phyloP scores from a whole-genome alignment of 2,797 vertebrate species.

The Girardinus metallicus region DNA sequence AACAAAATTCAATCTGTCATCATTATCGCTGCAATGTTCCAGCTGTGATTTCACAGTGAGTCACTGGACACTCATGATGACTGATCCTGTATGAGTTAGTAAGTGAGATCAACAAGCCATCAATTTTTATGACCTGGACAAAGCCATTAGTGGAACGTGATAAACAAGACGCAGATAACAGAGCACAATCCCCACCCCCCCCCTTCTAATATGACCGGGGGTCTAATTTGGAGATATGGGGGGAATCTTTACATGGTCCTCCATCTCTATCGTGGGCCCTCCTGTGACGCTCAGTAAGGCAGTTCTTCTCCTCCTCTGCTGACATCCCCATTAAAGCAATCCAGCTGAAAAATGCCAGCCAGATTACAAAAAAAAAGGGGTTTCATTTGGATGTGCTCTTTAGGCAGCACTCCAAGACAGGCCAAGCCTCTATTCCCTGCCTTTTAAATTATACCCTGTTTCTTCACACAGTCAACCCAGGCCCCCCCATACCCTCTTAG shows the following conservation, averaged over 20 bases:
- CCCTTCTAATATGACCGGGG: constrained; percentile 70
- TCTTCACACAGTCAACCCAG: constrained; percentile 69
- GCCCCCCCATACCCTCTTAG: constrained; percentile 15
- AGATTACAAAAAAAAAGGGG: constrained; percentile 70
- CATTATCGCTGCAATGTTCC: constrained; percentile 37
- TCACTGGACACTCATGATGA: constrained; percentile 53
- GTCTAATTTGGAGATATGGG: constrained; percentile 77
- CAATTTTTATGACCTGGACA: constrained; percentile 50
- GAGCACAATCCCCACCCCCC: constrained; percentile 57
- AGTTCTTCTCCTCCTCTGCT: constrained; percentile 61
- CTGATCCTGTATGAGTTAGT: constrained; percentile 57
- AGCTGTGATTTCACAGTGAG: constrained; percentile 48
- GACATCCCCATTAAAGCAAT: constrained; percentile 81
- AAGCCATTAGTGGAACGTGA: constrained; percentile 71
- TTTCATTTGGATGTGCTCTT: constrained; percentile 72
- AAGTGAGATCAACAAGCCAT: constrained; percentile 53
- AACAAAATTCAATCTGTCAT: constrained; percentile 57
- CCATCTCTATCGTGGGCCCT: constrained; percentile 74
- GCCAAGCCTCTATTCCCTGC: constrained; percentile 56
- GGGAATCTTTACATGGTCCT: constrained; percentile 76
- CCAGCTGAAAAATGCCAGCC: constrained; percentile 80
- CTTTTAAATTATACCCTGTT: constrained; percentile 76
- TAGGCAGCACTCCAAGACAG: constrained; percentile 68
- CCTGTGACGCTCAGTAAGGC: constrained; percentile 65
- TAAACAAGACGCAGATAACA: constrained; percentile 75